Percentiles rank a stretch among this genome's conserved stretches.
Evolutionary conservation across 2,888 invertebrate genomes (phyloP).

Genomic region (Hirtodrosophila duncani): DNA sequence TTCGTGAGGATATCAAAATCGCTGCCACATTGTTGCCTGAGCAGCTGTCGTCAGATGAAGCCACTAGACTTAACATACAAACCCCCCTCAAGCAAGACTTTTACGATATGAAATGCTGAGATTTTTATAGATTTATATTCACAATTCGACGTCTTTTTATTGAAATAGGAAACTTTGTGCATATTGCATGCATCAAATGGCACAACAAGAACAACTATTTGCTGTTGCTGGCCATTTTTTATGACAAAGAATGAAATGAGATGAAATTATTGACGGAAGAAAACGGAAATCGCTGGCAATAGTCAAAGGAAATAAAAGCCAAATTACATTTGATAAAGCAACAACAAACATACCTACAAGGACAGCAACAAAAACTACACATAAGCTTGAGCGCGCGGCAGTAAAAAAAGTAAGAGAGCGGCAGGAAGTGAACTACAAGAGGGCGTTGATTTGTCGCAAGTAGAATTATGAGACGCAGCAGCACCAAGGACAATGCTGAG

Average conservation of each 20-base stretch:
- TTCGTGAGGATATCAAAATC: too few relatives aligned
- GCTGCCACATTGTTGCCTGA: too few relatives aligned
- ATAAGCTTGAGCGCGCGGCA: conserved; percentile 10
- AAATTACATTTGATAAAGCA: conserved; percentile 72
- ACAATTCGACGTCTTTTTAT: conserved; percentile 54
- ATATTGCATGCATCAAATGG: conserved; percentile 73
- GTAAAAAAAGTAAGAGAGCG: conserved; percentile 18
- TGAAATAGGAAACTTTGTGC: conserved; percentile 66
- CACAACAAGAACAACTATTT: conserved; percentile 34
- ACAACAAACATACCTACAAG: conserved; percentile 27
- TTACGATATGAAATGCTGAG: conserved; percentile 57
- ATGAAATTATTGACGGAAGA: conserved; percentile 64
- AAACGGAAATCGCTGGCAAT: conserved; percentile 73
- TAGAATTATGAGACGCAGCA: conserved; percentile 60
- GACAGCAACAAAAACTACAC: conserved; percentile 38
- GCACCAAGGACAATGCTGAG: conserved; percentile 31
- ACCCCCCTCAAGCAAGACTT: conserved; percentile 12
- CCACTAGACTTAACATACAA: conserved; percentile 30
- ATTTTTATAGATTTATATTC: conserved; percentile 69
- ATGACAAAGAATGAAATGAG: conserved; percentile 69
- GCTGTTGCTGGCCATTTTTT: conserved; percentile 53
- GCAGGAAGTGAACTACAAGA: conserved; percentile 64
- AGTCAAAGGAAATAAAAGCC: conserved; percentile 69
- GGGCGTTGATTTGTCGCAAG: conserved; percentile 73
- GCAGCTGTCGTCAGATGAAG: conserved; percentile 38